A percentile compares a stretch with the other conserved stretches of the same genome.
These are phyloP conservation scores for Syngnathus scovelli DNA, from an alignment of 2,113 vertebrate species.

Conservation along the genomic window DNA sequence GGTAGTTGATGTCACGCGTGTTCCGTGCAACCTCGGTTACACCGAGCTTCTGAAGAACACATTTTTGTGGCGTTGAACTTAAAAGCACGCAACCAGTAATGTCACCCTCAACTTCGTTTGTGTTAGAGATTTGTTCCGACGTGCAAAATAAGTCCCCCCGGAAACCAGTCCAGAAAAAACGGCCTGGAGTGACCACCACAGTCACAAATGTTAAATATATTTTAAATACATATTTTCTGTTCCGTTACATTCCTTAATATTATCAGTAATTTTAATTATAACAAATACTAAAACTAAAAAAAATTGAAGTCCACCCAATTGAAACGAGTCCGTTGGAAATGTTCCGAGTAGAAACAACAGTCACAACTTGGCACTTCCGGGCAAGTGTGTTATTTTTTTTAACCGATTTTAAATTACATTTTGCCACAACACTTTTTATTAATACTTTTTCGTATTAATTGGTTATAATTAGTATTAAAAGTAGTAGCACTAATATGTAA, in stretches of 20 bases:
- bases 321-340: background rate
- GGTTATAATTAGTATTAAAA: too few species aligned
- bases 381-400: background rate
- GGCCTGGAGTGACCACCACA: background rate
- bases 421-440: too few species aligned
- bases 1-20: constrained; percentile 38
- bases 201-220: background rate
- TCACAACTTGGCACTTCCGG: background rate
- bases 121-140: background rate
- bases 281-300: background rate
- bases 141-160: constrained; percentile 15
- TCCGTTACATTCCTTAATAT: background rate
- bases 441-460: too few species aligned
- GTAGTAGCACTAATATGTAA: too few species aligned
- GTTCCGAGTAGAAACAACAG: background rate
- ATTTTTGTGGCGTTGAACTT: background rate
- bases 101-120: background rate
- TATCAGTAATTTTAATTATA: background rate
- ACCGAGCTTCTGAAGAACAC: background rate
- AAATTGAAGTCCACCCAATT: background rate
- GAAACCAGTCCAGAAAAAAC: constrained; percentile 16
- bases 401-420: background rate
- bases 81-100: background rate
- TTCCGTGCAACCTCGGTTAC: constrained; percentile 1
- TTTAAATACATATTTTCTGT: background rate